These are phyloP conservation scores for Vanessa cardui DNA, from an alignment of 2,888 invertebrate species.

Conservation along the genomic window DNA sequence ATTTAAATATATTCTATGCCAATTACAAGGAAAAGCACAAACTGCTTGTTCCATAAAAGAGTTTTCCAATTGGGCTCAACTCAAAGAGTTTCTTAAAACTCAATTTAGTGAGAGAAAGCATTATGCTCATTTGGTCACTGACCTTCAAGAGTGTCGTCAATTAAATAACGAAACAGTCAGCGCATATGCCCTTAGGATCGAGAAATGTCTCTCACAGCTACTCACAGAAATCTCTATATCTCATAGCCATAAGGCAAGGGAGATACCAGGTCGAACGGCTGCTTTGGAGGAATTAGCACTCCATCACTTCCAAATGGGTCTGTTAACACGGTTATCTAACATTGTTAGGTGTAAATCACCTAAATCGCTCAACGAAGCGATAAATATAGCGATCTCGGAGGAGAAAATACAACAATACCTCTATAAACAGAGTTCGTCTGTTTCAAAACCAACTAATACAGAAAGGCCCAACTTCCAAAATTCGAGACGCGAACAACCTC, in stretches of 20 bases:
- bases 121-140: constrained; percentile 42
- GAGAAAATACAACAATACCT: constrained; percentile 25
- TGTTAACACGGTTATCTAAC: constrained; percentile 20
- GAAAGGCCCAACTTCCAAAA: neutral
- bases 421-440: constrained; percentile 6
- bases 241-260: constrained; percentile 20
- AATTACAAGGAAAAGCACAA: constrained; percentile 40
- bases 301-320: constrained; percentile 35
- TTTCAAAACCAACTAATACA: neutral
- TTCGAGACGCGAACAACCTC: neutral
- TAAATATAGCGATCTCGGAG: constrained; percentile 35
- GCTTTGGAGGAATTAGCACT: constrained; percentile 42
- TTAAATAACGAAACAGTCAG: constrained; percentile 37
- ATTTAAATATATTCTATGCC: constrained; percentile 45
- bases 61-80: constrained; percentile 41
- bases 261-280: constrained; percentile 30
- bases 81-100: constrained; percentile 41
- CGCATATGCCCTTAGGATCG: constrained; percentile 41
- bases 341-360: constrained; percentile 34
- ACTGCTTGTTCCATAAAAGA: constrained; percentile 46
- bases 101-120: constrained; percentile 46
- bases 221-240: constrained; percentile 44
- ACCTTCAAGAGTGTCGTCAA: constrained; percentile 41
- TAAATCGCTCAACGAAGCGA: constrained; percentile 35
- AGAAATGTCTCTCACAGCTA: constrained; percentile 44